Evolutionary conservation across 2,797 vertebrate genomes (phyloP).

Genomic region (Luscinia luscinia): DNA sequence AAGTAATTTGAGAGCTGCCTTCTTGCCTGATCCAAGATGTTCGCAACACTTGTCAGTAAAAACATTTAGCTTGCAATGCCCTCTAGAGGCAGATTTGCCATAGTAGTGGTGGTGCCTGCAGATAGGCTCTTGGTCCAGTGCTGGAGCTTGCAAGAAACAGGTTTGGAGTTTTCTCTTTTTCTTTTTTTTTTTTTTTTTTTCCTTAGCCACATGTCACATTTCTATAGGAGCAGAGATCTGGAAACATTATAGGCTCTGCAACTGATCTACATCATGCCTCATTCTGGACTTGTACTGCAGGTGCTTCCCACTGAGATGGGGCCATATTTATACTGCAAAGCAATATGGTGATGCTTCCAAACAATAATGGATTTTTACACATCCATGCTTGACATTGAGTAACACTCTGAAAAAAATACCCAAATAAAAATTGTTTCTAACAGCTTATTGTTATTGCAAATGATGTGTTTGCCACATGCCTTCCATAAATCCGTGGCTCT

Average conservation of each 20-base stretch:
- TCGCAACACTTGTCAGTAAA: not conserved
- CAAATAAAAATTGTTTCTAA: not conserved
- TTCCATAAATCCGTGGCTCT: not conserved
- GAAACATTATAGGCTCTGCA: not conserved
- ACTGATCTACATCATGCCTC: not conserved
- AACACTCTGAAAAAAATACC: not conserved
- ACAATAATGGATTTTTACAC: not conserved
- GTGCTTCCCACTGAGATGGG: not conserved
- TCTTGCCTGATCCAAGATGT: not conserved
- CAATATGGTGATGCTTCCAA: not conserved
- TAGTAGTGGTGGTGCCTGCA: not conserved
- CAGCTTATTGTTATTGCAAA: not conserved
- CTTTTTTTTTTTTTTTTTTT: not conserved
- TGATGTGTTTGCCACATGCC: not conserved
- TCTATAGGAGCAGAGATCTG: not conserved
- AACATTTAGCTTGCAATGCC: constrained; percentile 66
- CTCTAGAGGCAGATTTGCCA: constrained; percentile 56
- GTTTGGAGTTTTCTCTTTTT: no score
- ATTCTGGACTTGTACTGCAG: not conserved
- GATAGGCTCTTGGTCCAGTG: not conserved
- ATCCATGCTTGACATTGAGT: not conserved
- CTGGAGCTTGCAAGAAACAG: not conserved
- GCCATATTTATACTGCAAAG: not conserved
- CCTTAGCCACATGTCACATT: not conserved
- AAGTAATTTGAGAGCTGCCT: not conserved